phyloP scores from a whole-genome alignment of 2,797 vertebrate species.

The Clarias pachynema region DNA sequence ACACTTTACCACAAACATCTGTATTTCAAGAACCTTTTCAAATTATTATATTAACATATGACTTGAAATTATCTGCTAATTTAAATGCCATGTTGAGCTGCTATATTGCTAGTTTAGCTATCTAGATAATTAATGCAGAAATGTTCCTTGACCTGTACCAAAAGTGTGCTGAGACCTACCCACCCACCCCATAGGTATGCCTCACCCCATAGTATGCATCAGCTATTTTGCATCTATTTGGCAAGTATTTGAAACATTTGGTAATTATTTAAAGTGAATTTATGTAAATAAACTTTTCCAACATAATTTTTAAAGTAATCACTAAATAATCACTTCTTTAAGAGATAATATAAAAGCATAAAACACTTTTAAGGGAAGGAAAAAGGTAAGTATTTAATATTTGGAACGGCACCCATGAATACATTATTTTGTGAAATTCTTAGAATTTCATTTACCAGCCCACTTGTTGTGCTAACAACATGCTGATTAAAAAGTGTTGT shows the following conservation, averaged over 20 bases:
- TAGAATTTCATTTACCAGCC: background rate
- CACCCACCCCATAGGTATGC: background rate
- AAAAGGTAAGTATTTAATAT: background rate
- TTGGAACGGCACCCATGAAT: background rate
- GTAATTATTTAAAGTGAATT: background rate
- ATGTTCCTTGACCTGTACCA: background rate
- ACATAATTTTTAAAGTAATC: background rate
- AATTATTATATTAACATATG: background rate
- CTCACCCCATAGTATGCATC: too few relatives aligned
- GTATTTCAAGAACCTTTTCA: background rate
- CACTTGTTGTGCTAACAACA: background rate
- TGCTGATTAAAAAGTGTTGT: background rate
- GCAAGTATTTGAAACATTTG: background rate
- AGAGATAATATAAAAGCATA: background rate
- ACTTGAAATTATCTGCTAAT: background rate
- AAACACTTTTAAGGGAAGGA: background rate
- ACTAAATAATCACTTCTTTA: background rate
- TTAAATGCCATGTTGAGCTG: background rate
- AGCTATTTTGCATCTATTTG: background rate
- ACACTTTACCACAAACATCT: background rate
- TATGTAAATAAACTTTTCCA: background rate
- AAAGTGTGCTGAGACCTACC: background rate
- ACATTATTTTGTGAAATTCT: background rate
- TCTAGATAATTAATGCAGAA: background rate
- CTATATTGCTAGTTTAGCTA: slow-evolving; percentile 1